Evolutionary conservation across 1,140 invertebrate genomes (phyloP).

Genomic region (Monomorium pharaonis): DNA sequence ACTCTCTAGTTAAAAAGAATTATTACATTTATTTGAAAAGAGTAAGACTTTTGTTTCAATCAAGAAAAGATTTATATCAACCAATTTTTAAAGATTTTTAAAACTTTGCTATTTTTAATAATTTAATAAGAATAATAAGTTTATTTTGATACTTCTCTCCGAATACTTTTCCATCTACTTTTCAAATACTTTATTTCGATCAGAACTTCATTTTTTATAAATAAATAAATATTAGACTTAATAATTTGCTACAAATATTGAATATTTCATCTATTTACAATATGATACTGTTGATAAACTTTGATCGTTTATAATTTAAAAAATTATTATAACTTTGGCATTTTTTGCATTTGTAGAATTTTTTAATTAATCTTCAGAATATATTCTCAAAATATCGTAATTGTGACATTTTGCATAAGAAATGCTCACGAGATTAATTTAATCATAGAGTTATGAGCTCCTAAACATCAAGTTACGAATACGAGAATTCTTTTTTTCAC

Average conservation of each 20-base stretch:
- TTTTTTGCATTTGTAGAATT: background rate
- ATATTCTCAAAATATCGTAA: background rate
- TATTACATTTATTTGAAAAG: background rate
- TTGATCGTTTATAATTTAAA: background rate
- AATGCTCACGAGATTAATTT: background rate
- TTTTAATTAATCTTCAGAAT: background rate
- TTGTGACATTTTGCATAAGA: background rate
- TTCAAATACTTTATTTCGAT: background rate
- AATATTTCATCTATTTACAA: background rate
- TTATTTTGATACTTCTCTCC: background rate
- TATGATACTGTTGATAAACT: background rate
- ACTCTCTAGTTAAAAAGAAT: background rate
- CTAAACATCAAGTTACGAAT: too few relatives aligned
- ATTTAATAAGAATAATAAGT: background rate
- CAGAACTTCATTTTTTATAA: background rate
- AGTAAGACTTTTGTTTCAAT: background rate
- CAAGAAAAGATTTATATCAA: background rate
- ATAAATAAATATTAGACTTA: background rate
- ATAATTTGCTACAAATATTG: background rate
- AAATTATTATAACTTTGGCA: background rate
- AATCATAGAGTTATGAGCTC: background rate
- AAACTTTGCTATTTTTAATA: background rate
- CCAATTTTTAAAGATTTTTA: background rate
- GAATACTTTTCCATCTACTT: background rate
- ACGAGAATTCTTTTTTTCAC: too few relatives aligned